Evolutionary conservation across 2,113 vertebrate genomes (phyloP).

Genomic region (Bos javanicus): DNA sequence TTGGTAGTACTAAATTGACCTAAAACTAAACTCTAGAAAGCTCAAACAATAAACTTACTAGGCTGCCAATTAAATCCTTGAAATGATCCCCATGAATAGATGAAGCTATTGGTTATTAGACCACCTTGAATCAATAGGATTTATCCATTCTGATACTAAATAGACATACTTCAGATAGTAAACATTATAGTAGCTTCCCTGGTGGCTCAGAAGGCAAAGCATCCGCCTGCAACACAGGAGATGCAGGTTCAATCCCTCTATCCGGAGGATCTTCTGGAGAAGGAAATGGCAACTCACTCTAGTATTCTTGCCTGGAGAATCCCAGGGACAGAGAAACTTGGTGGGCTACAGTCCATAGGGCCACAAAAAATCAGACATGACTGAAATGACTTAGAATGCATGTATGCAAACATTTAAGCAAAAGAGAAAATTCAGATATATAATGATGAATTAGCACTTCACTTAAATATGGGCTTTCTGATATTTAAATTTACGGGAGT

Average conservation of each 20-base stretch:
- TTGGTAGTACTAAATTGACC: background rate
- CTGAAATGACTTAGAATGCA: background rate
- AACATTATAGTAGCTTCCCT: background rate
- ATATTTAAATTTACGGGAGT: background rate
- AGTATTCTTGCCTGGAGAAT: background rate
- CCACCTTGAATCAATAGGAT: background rate
- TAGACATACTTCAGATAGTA: background rate
- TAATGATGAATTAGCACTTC: background rate
- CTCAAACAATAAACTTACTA: background rate
- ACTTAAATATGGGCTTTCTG: background rate
- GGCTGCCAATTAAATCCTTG: background rate
- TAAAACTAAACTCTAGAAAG: background rate
- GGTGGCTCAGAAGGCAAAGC: background rate
- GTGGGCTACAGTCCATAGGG: background rate
- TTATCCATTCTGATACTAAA: background rate
- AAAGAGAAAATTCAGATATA: background rate
- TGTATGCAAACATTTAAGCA: background rate
- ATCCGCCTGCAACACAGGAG: background rate
- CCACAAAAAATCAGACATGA: background rate
- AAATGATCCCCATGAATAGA: background rate
- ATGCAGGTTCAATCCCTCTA: background rate
- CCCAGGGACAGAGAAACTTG: background rate
- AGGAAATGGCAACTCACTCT: background rate
- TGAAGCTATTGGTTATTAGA: background rate
- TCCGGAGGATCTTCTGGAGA: background rate